Conservation (phyloP, 1,140 invertebrate genomes). For the Listronotus bonariensis region DNA sequence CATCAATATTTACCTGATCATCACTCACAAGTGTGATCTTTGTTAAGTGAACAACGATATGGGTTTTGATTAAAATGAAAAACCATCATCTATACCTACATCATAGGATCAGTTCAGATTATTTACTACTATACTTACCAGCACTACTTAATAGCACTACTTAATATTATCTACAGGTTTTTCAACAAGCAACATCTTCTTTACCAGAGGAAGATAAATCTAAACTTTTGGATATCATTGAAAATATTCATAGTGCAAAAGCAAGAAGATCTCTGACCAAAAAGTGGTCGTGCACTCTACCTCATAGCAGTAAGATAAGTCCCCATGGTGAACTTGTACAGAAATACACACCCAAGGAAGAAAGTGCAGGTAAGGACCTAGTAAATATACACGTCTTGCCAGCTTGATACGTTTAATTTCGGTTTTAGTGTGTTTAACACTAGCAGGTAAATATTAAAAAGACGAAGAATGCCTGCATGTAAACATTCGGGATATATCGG, state of each 20-base stretch:
- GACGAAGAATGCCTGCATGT: no score
- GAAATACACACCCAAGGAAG: slow-evolving; percentile 51
- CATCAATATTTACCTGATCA: no score
- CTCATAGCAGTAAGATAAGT: slow-evolving; percentile 30
- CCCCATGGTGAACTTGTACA: slow-evolving; percentile 34
- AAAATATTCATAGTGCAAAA: slow-evolving; percentile 43
- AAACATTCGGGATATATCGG: no score
- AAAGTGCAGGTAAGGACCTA: slow-evolving; percentile 51
- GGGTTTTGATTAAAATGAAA: no score
- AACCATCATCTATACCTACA: no score
- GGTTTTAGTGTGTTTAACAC: no score
- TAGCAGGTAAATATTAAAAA: no score
- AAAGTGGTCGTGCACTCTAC: slow-evolving; percentile 46
- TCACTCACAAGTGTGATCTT: no score
- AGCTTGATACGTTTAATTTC: no score
- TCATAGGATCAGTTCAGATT: not conserved
- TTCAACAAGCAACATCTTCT: slow-evolving; percentile 47
- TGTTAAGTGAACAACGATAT: no score
- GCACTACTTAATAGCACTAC: not conserved
- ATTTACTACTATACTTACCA: not conserved
- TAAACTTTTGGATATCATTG: slow-evolving; percentile 47
- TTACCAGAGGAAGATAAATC: slow-evolving; percentile 48
- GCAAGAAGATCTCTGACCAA: slow-evolving; percentile 34
- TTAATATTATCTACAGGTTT: slow-evolving; percentile 40
- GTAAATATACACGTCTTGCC: no score